phyloP scores from a whole-genome alignment of 2,113 vertebrate genomes.

The Probosciger aterrimus region DNA sequence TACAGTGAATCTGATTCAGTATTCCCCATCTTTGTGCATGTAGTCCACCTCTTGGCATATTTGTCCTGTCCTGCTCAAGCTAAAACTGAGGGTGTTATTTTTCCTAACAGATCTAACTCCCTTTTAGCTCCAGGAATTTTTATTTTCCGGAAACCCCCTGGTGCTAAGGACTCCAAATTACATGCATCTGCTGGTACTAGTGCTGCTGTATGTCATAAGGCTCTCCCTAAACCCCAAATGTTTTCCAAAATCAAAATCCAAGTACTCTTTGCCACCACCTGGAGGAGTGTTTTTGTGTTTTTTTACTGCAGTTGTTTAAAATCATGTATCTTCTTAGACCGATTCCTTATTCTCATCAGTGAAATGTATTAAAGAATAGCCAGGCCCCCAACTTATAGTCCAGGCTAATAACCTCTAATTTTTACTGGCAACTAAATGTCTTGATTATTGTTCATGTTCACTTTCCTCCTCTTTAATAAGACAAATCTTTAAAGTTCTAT shows the following conservation, averaged over 20 bases:
- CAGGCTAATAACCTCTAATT: not conserved
- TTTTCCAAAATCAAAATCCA: not conserved
- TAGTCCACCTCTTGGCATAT: not conserved
- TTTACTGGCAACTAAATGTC: not conserved
- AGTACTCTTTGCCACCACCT: not conserved
- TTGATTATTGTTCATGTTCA: not conserved
- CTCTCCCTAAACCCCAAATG: rapidly evolving
- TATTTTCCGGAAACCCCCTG: not conserved
- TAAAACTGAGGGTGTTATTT: not conserved
- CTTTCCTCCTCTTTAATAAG: not conserved
- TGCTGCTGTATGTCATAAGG: not conserved
- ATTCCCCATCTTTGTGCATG: not conserved
- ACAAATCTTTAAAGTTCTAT: not conserved
- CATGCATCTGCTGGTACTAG: not conserved
- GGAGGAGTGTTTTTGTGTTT: not conserved
- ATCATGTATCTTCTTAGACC: not conserved
- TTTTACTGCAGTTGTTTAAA: not conserved
- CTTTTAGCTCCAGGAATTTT: not conserved
- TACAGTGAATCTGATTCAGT: not conserved
- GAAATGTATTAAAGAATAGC: not conserved
- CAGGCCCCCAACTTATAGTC: not conserved
- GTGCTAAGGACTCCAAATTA: not conserved
- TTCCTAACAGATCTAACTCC: not conserved
- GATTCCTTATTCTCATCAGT: not conserved
- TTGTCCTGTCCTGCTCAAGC: not conserved